Base-by-base conservation (phyloP, 1,140 invertebrate species). In the Macrobrachium nipponense region DNA sequence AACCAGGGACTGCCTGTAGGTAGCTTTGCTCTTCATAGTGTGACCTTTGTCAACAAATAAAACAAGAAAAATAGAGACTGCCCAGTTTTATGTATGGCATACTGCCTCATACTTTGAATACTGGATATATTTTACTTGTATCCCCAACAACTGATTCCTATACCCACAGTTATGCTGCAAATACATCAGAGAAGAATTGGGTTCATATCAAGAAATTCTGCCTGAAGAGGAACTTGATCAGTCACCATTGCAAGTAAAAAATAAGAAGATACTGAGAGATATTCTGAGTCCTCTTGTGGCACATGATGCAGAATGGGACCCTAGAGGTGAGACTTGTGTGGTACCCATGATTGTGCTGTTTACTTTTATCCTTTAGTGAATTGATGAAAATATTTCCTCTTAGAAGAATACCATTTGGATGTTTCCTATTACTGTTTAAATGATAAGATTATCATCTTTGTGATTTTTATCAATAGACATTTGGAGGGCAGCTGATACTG, bases 271-370 rank as follows among this genome's bases (percentile, higher is more conserved):
- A 4, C 60, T 80, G n/a, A 60, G 44, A 20, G 43, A 20, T 44
- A 43, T 80, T 66, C 0, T 80, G 15, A 18, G 20, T n/a, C 61
- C 36, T 44, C 23, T 64, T 20, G 23, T 20, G 17, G 62, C 77
- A 18, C 58, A 59, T 80, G 77, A 80, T 44, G 77, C 60, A 5
- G 77, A 80, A 66, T 80, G 61, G 36, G 77, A 80, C 64, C 12
- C 17, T 62, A 60, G 77, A 80, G 77, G 77, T 80, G 44, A 18
- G 77, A 36, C 15, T 3, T 64, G n/a, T 76, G 44, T 6, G 44
- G 0, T 44, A 27, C 14, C 10, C 70, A 73, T 4, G 23, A 0
- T 27, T 36, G 7, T 17, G 8, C 5, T 17, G 12, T 66, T 66
- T 5, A 66, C 23, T 20, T 2, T 51, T 51, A 12, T 51, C 12